Percentiles rank a stretch among this genome's conserved stretches.
Evolutionary conservation across 2,888 invertebrate species (phyloP).

Genomic region (Sisyra nigra): DNA sequence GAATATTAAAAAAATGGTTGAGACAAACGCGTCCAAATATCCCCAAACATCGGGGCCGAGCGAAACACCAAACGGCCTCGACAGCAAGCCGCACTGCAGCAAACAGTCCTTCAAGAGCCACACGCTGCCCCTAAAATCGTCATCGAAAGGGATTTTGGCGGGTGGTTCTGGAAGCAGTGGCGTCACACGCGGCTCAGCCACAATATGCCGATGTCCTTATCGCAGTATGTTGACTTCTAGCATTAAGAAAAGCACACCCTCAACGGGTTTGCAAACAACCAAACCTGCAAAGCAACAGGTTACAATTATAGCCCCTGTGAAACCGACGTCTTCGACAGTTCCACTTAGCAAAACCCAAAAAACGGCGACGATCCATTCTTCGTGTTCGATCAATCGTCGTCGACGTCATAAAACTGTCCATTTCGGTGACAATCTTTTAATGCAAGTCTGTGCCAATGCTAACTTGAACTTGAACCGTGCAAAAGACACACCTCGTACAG

Average conservation of each 20-base stretch:
- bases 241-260: not conserved
- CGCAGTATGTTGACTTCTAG: not conserved
- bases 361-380: constrained; percentile 27
- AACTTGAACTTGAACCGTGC: constrained; percentile 28
- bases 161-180: not conserved
- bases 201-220: constrained; percentile 13
- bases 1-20: constrained; percentile 22
- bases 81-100: constrained; percentile 5
- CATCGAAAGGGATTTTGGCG: not conserved
- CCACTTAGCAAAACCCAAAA: constrained; percentile 23
- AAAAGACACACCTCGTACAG: constrained; percentile 18
- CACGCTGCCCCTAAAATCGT: not conserved
- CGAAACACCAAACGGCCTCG: not conserved
- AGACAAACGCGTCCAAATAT: constrained; percentile 20
- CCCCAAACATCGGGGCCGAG: too few species aligned
- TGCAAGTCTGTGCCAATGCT: constrained; percentile 58
- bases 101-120: constrained; percentile 1
- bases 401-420: constrained; percentile 64
- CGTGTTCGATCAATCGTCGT: constrained; percentile 41
- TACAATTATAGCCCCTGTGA: not conserved
- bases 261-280: constrained; percentile 12
- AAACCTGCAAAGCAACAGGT: constrained; percentile 3
- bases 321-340: too few species aligned
- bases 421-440: constrained; percentile 57
- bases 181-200: constrained; percentile 23